Evolutionary conservation across 2,888 invertebrate genomes (phyloP).

Genomic region (Noctua pronuba): DNA sequence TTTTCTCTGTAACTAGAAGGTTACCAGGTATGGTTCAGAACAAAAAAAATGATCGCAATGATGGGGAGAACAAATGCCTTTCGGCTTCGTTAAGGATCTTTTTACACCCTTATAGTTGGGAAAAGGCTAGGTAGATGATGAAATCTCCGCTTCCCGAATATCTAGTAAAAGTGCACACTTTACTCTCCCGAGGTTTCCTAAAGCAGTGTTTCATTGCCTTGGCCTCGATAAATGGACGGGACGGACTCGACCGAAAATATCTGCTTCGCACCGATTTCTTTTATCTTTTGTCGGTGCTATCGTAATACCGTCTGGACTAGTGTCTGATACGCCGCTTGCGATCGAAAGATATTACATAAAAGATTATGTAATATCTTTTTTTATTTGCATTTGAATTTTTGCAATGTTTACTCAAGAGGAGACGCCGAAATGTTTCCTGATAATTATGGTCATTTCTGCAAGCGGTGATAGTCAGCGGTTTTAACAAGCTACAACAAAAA

Average conservation of each 20-base stretch:
- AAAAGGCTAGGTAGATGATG: too few relatives aligned
- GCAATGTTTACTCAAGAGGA: constrained; percentile 2
- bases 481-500: not conserved
- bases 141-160: not conserved
- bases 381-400: constrained; percentile 2
- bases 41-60: too few relatives aligned
- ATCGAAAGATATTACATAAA: constrained; percentile 18
- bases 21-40: too few relatives aligned
- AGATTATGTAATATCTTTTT: constrained; percentile 14
- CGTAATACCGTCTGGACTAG: constrained; percentile 31
- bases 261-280: constrained; percentile 41
- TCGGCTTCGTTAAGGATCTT: too few relatives aligned
- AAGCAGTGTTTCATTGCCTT: constrained; percentile 26
- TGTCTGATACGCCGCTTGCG: constrained; percentile 31
- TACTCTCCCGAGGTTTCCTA: not conserved
- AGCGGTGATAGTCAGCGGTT: not conserved
- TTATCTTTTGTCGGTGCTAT: constrained; percentile 39
- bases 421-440: not conserved
- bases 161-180: not conserved
- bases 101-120: too few relatives aligned
- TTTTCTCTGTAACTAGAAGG: too few relatives aligned
- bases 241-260: constrained; percentile 46
- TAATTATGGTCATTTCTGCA: not conserved
- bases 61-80: too few relatives aligned
- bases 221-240: constrained; percentile 51